Evolutionary conservation across 2,888 invertebrate species (phyloP), one percentile per base, ranked within the genome.

Genomic region (Metacarcinus magister): DNA sequence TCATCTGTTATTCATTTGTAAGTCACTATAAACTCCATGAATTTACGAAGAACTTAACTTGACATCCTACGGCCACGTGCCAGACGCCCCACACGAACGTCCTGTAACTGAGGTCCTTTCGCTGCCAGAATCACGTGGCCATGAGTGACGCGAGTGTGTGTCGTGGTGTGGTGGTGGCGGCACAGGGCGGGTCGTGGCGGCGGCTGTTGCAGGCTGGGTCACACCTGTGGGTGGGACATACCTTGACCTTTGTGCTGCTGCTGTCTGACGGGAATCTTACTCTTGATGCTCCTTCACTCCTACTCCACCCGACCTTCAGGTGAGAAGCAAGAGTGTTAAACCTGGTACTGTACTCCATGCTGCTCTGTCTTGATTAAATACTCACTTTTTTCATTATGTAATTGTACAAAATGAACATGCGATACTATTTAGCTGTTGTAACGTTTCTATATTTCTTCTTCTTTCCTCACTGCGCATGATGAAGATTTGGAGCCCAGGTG

Each of bases 401-500:
- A 75, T 23, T 23, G 19, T 75, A 28, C 75, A 0, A 75, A 75
- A 28, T 75, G 23, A 5, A 19, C 60, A 19, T 60, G 60, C 23
- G 19, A 60, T 60, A 60, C 1, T 60, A 23, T 19, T 19, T 2
- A 60, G 19, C 23, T 60, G 7, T 23, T 60, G 60, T 23, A 60
- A 60, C 23, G 60, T 60, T 43, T 44, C 46, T 44, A 8, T 90
- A 3, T 90, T 44, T 13, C 32, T 90, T 4, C 43, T 7, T 67
- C 67, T 89, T 19, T 43, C 43, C 5, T 2, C 10, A 8, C 4
- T 23, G 19, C 8, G 87, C 2, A 2, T 87, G 90, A 23, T 39
- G 44, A 93, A 95, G 95, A 48, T 95, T 75, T 48, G 90, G 91
- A 23, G 94, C 67, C 23, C 95, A 95, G 90, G 75, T 95, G 95